Percentiles rank a stretch among this genome's conserved stretches.
These are phyloP conservation scores for Gasteruption jaculator DNA, from an alignment of 2,888 invertebrate genomes.

Conservation along the genomic window DNA sequence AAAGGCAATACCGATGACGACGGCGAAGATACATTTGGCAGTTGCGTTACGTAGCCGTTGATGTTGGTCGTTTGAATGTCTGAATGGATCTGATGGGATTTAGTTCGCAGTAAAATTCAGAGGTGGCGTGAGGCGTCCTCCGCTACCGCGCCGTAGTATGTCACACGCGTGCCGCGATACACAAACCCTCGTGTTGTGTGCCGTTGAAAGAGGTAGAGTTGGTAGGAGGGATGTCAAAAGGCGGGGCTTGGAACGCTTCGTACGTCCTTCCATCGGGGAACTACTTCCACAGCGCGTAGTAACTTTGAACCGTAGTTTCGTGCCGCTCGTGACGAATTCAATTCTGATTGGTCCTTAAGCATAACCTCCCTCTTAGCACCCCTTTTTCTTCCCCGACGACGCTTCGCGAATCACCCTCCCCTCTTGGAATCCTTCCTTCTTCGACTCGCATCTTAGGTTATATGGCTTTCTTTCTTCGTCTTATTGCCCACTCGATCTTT, in stretches of 20 bases:
- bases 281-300: constrained; percentile 47
- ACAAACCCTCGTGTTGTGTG: too few species aligned
- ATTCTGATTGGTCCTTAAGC: constrained; percentile 60
- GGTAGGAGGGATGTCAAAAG: constrained; percentile 15
- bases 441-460: constrained; percentile 3
- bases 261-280: constrained; percentile 45
- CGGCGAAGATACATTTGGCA: constrained; percentile 27
- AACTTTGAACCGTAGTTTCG: constrained; percentile 36
- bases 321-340: constrained; percentile 58
- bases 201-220: background rate
- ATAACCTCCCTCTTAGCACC: constrained; percentile 47
- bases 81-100: constrained; percentile 53
- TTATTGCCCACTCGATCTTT: constrained; percentile 5
- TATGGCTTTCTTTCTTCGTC: constrained; percentile 20
- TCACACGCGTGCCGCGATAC: too few species aligned
- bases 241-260: constrained; percentile 42
- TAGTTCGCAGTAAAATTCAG: constrained; percentile 50
- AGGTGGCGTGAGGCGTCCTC: constrained; percentile 52
- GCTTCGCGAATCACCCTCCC: constrained; percentile 13
- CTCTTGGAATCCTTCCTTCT: constrained; percentile 8
- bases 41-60: constrained; percentile 38
- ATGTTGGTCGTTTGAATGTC: constrained; percentile 58
- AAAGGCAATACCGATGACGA: constrained; percentile 33
- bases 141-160: constrained; percentile 11
- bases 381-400: constrained; percentile 32